phyloP scores from a whole-genome alignment of 2,113 vertebrate genomes.

The Verasper variegatus region DNA sequence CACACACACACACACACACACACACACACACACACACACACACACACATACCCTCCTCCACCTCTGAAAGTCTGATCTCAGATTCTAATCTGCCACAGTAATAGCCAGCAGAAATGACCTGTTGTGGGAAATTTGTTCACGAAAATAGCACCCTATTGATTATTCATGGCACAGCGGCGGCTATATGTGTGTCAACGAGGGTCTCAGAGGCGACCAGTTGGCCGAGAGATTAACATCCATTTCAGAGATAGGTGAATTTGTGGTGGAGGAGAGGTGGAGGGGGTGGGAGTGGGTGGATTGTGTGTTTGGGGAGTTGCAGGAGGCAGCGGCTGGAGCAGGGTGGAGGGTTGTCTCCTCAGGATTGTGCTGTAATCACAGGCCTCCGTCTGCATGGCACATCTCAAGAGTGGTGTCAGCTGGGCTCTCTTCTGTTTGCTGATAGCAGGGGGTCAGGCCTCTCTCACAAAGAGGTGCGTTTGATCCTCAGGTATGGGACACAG shows the following conservation, averaged over 20 bases:
- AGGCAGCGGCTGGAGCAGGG: conserved; percentile 46
- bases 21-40: neutral
- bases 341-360: conserved; percentile 73
- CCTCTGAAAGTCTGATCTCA: conserved; percentile 62
- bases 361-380: conserved; percentile 80
- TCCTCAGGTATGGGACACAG: conserved; percentile 75
- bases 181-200: conserved; percentile 72
- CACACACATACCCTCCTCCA: neutral
- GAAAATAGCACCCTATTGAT: conserved; percentile 72
- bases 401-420: conserved; percentile 81
- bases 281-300: conserved; percentile 22
- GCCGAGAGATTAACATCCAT: conserved; percentile 80
- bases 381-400: conserved; percentile 77
- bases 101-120: conserved; percentile 61
- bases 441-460: conserved; percentile 75
- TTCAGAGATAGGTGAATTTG: conserved; percentile 77
- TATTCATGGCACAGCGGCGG: conserved; percentile 70
- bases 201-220: conserved; percentile 64
- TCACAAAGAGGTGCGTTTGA: conserved; percentile 79
- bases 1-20: neutral
- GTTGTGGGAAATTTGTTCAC: conserved; percentile 57
- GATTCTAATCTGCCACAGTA: conserved; percentile 69
- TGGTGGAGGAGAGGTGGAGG: conserved; percentile 47
- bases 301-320: conserved; percentile 35
- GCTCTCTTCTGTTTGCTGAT: conserved; percentile 80